Evolutionary conservation across 2,888 invertebrate genomes (phyloP).

Genomic region (Elgonia sp.): DNA sequence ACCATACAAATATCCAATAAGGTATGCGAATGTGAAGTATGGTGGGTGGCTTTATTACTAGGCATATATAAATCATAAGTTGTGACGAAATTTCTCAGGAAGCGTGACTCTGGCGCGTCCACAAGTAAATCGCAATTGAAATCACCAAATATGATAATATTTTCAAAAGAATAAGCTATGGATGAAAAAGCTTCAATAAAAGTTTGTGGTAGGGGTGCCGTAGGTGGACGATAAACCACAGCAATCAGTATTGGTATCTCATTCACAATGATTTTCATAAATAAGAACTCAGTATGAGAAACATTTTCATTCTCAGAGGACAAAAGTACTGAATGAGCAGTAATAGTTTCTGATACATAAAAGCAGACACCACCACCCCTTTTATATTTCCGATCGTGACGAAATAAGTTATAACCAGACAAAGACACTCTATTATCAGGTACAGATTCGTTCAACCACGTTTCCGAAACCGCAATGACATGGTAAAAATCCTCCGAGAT

Average conservation of each 20-base stretch:
- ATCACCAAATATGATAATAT: not conserved
- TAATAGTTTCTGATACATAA: not conserved
- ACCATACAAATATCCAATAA: not conserved
- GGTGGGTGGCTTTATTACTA: not conserved
- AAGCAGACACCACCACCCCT: not conserved
- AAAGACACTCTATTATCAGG: not conserved
- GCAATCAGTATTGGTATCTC: too few relatives aligned
- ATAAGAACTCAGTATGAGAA: too few relatives aligned
- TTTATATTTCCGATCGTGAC: not conserved
- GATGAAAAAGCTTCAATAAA: not conserved
- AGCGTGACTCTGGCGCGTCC: not conserved
- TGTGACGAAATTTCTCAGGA: not conserved
- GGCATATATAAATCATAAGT: not conserved
- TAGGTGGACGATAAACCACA: too few relatives aligned
- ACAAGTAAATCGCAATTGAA: not conserved
- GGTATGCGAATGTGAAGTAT: not conserved
- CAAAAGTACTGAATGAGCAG: not conserved
- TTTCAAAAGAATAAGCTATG: not conserved
- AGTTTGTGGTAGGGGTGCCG: not conserved
- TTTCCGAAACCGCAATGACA: conserved; percentile 2
- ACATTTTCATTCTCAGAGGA: too few relatives aligned
- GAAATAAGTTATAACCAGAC: not conserved
- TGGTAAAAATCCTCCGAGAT: too few relatives aligned
- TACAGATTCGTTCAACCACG: not conserved
- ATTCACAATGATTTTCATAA: too few relatives aligned